Base-by-base conservation (phyloP, 2,797 vertebrate genomes). In the Pangasius macronema region DNA sequence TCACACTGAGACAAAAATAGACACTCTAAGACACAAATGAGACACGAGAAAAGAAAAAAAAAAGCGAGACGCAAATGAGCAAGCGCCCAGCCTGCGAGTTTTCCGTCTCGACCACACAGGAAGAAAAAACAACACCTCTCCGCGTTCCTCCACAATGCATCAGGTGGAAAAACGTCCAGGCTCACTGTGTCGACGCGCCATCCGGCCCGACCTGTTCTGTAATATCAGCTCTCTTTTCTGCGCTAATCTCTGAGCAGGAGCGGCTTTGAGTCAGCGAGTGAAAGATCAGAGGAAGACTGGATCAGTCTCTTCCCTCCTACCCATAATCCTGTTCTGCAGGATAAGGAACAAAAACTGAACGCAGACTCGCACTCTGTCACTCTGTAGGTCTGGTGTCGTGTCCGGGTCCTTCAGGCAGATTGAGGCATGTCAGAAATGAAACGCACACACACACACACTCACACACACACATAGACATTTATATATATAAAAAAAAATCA, bases 151-250 rank as follows among this genome's bases (percentile, higher is more conserved):
- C 70, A 65, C 89, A 20, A 77, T 59, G 84, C 72, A 83, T 83
- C 61, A 83, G 90, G 89, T 87, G 90, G 89, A 91, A 89, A 89
- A 89, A 87, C 61, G 82, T 83, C 80, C 87, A 33, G 86, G 83
- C 84, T 80, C 39, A 30, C 68, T 67, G 82, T 55, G 46, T 68
- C 33, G 68, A 73, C 51, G 33, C 53, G 22, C 80, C 86, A 90
- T 91, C 91, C 90, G 57, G 89, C 86, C 83, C 55, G 87, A 89
- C 91, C 90, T 83, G 91, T 92, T 91, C 85, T 86, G 86, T 87
- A 81, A 88, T 87, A 89, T 87, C 80, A 87, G 33, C 61, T 30
- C 46, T 83, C n/a, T n/a, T n/a, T 33, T 83, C 24, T 7, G 55
- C 76, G 86, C 82, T 90, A 90, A 89, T 87, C 87, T 91, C 70